Conservation (phyloP, 2,113 vertebrate species). For the Nibea albiflora region DNA sequence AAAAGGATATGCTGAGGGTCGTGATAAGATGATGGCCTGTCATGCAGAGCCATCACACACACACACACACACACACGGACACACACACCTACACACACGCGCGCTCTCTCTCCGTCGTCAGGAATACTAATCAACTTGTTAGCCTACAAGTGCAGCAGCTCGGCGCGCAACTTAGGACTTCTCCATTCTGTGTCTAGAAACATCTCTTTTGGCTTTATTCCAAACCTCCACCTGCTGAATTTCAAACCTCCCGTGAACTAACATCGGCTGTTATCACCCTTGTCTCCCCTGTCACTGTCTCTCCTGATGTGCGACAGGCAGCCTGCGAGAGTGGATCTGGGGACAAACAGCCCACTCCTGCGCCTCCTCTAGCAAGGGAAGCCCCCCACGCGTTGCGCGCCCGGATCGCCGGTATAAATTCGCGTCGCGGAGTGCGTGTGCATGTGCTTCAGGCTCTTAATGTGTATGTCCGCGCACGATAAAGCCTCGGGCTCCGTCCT, state of each 20-base stretch:
- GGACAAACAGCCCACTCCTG: slow-evolving; percentile 55
- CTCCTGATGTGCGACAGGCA: slow-evolving; percentile 48
- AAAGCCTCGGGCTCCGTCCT: slow-evolving; percentile 72
- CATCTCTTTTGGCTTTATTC: slow-evolving; percentile 17
- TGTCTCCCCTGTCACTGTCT: slow-evolving; percentile 32
- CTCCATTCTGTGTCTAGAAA: slow-evolving; percentile 26
- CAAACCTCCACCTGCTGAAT: slow-evolving; percentile 38
- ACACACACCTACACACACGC: slow-evolving; percentile 10
- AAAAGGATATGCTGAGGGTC: slow-evolving; percentile 20
- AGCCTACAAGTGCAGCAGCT: slow-evolving; percentile 67
- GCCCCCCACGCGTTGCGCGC: slow-evolving; percentile 74
- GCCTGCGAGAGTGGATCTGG: slow-evolving; percentile 44
- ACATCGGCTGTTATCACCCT: slow-evolving; percentile 13
- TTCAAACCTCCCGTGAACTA: slow-evolving; percentile 5
- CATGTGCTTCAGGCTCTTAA: slow-evolving; percentile 71
- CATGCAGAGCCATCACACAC: slow-evolving; percentile 22
- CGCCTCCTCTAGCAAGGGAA: slow-evolving; percentile 66
- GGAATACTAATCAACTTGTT: slow-evolving; percentile 82
- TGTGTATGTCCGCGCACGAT: slow-evolving; percentile 58
- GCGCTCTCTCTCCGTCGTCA: slow-evolving; percentile 28
- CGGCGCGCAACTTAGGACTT: slow-evolving; percentile 70
- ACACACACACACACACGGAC: slow-evolving; percentile 24
- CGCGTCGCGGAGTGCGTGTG: slow-evolving; percentile 59
- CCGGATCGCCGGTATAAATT: slow-evolving; percentile 44
- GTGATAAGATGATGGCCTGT: slow-evolving; percentile 55